phyloP scores from a whole-genome alignment of 2,888 invertebrate genomes.

The Rhabditoides inermis region DNA sequence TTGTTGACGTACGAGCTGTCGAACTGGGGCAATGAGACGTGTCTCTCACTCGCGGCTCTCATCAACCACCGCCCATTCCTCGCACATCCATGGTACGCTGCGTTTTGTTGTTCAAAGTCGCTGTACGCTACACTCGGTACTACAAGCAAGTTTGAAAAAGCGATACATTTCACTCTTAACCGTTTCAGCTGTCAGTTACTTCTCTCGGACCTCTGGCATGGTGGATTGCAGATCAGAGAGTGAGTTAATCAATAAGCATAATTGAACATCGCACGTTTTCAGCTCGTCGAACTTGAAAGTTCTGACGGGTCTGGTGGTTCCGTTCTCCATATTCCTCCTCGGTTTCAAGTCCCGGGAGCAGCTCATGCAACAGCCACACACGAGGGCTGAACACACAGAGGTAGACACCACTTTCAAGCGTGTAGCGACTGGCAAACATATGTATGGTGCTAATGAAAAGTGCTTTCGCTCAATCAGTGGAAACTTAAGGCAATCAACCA shows the following conservation, averaged over 20 bases:
- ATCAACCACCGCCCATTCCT: slow-evolving; percentile 70
- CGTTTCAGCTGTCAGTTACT: slow-evolving; percentile 70
- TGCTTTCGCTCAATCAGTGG: no score
- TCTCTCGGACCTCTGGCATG: slow-evolving; percentile 98
- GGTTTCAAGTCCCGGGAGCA: slow-evolving; percentile 97
- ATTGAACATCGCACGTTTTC: not conserved
- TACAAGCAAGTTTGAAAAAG: no score
- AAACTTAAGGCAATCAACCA: no score
- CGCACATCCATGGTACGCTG: slow-evolving; percentile 54
- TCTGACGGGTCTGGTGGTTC: slow-evolving; percentile 72
- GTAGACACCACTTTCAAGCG: no score
- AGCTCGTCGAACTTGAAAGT: slow-evolving; percentile 61
- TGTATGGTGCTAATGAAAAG: no score
- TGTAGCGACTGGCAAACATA: no score
- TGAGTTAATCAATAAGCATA: slow-evolving; percentile 15
- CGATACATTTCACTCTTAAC: no score
- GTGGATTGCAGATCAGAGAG: slow-evolving; percentile 81
- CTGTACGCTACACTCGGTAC: no score
- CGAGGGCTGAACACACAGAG: slow-evolving; percentile 23
- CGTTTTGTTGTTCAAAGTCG: not conserved
- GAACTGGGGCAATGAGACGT: slow-evolving; percentile 96
- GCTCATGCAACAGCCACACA: slow-evolving; percentile 79
- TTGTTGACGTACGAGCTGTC: slow-evolving; percentile 88
- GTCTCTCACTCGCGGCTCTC: slow-evolving; percentile 85
- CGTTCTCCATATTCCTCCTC: slow-evolving; percentile 74